Base-by-base conservation (phyloP, 2,113 vertebrate genomes). In the Hassar affinis region DNA sequence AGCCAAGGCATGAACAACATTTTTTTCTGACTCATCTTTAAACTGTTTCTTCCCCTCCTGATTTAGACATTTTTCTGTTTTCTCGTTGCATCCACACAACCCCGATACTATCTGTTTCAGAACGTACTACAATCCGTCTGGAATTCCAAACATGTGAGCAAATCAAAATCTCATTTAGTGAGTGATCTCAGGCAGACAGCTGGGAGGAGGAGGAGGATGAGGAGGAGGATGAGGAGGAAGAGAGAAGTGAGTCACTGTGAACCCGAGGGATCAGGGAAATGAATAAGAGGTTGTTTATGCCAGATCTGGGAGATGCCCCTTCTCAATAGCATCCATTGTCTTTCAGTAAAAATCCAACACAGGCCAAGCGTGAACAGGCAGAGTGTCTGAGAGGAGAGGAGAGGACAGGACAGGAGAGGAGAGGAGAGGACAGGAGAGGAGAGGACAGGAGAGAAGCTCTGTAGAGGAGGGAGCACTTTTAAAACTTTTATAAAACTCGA, bases 301-400 rank as follows among this genome's bases (percentile, higher is more conserved):
- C 45, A 78, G 49, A 25, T 47, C 33, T 72, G 35, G 17, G 75
- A 86, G 84, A 80, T 85, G 69, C 47, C 49, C 69, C 47, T 42
- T 64, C 74, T 89, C 64, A 88, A 87, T 85, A 79, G 61, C 15
- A 25, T 27, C 42, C 74, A 88, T 88, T 88, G 87, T 88, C 66
- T 38, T 42, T 30, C 42, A 49, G 79, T 85, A 76, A 85, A 88
- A 80, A 25, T 66, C 54, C 52, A 66, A 80, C 30, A 80, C 66
- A 33, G 54, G 33, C 62, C 15, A 2, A 62, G 38, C 17, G 15
- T 38, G 79, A 85, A 85, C 76, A 86, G 42, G 56, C 77, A 79
- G 62, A n/a, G 59, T 62, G 52, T 84, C 78, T 75, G 66, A 49
- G 71, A 71, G n/a, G n/a, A n/a, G n/a, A n/a, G n/a, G n/a, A n/a